Evolutionary conservation across 2,113 vertebrate species (phyloP), one percentile per base, ranked within the genome.

Genomic region (Strigops habroptila): DNA sequence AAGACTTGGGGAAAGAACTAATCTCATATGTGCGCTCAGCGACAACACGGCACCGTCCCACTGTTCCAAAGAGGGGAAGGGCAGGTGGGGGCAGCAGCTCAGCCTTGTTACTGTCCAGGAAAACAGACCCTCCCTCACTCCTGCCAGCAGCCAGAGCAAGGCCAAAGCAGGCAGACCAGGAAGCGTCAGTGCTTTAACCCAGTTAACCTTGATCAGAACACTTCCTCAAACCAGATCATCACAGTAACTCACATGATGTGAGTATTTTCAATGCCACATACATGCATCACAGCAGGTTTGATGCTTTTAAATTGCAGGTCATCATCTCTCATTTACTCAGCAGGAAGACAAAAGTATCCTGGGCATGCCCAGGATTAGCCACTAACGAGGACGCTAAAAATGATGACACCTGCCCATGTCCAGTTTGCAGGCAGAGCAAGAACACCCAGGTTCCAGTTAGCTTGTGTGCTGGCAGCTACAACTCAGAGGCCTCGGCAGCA

Each of bases 171-270:
- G 10, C 30, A 37, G 31, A 16, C 1, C 12, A 37, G 70, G 57
- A 31, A 37, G 10, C 4, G 8, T 2, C 3, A 0, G 31, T 5
- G 63, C 88, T 37, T 6, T 2, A 23, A 39, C 37, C 24, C 27
- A 5, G 12, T 25, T 1, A 30, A 2, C 37, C 25, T 41, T 13
- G 5, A 27, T 35, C n/a, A 24, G 6, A 41, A 13, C 15, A 3
- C 60, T 23, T 7, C 75, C 75, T 71, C 46, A 30, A 3, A 28
- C 3, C 19, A 39, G 1, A 35, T 0, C 49, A 12, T 31, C 37
- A 21, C 18, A 14, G 31, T 7, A 37, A 37, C n/a, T 30, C 25
- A 6, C 8, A 0, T 2, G 22, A 10, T 6, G 2, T 0, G 9
- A 37, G 0, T 10, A 65, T 21, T 85, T 53, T 6, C 43, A 8